phyloP scores from a whole-genome alignment of 2,113 vertebrate species.

The Muscicapa adusta region DNA sequence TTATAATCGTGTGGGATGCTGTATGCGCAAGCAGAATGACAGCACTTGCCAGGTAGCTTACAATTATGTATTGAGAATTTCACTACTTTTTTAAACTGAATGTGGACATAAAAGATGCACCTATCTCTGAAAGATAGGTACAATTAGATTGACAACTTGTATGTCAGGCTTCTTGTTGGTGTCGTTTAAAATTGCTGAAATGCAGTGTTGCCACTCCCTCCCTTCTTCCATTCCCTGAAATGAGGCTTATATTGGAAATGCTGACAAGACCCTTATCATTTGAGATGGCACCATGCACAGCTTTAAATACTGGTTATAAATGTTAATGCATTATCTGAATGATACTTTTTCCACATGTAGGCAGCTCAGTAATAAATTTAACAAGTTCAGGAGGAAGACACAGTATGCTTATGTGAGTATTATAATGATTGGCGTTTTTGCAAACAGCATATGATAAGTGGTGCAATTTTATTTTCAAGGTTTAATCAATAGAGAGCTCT shows the following conservation, averaged over 20 bases:
- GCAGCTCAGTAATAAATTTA: conserved; percentile 42
- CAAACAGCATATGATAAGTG: conserved; percentile 56
- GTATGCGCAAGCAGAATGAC: neutral
- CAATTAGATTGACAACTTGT: neutral
- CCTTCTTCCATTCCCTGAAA: neutral
- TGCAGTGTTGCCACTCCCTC: neutral
- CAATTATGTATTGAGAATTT: neutral
- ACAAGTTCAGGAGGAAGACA: neutral
- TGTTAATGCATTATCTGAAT: conserved; percentile 45
- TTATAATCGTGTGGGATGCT: neutral
- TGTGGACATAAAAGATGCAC: neutral
- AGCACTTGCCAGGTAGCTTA: neutral
- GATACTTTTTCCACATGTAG: conserved; percentile 43
- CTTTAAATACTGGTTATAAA: conserved; percentile 54
- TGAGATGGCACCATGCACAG: conserved; percentile 7
- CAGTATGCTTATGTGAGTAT: conserved; percentile 33
- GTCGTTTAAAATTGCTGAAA: neutral
- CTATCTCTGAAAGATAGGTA: neutral
- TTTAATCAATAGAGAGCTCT: conserved; percentile 59
- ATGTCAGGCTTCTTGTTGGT: neutral
- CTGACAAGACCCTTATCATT: conserved; percentile 32
- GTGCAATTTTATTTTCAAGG: conserved; percentile 59
- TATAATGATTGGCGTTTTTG: conserved; percentile 52
- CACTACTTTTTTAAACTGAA: neutral
- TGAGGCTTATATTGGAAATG: neutral